Percentiles rank a stretch among this genome's conserved stretches.
These are phyloP conservation scores for Poicephalus gulielmi DNA, from an alignment of 2,113 vertebrate genomes.

Conservation along the genomic window DNA sequence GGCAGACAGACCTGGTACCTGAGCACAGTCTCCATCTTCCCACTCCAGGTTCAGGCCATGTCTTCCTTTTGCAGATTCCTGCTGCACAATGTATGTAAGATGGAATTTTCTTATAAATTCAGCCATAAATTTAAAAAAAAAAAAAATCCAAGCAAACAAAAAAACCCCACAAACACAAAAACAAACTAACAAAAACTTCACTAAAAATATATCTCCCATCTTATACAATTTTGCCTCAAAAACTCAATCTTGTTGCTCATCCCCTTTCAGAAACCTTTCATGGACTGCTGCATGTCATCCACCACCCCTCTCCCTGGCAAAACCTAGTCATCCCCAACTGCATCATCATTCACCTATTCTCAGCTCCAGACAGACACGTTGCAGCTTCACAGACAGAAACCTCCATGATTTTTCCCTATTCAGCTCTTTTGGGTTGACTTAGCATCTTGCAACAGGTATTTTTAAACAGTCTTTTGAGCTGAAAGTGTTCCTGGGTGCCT, in stretches of 20 bases:
- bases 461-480: background rate
- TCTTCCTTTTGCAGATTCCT: background rate
- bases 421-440: background rate
- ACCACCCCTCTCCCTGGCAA: background rate
- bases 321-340: background rate
- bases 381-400: background rate
- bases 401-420: background rate
- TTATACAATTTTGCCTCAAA: background rate
- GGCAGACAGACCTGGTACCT: background rate
- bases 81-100: background rate
- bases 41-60: background rate
- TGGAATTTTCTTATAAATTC: background rate
- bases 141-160: background rate
- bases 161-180: too few relatives aligned
- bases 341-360: accelerated
- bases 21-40: background rate
- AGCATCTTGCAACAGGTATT: background rate
- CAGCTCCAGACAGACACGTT: background rate
- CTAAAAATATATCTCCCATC: background rate
- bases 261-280: background rate
- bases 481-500: background rate
- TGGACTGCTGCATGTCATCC: accelerated
- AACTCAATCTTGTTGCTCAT: background rate
- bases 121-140: background rate
- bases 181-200: background rate